Evolutionary conservation across 2,113 vertebrate genomes (phyloP).

Genomic region (Spheniscus mendiculus): DNA sequence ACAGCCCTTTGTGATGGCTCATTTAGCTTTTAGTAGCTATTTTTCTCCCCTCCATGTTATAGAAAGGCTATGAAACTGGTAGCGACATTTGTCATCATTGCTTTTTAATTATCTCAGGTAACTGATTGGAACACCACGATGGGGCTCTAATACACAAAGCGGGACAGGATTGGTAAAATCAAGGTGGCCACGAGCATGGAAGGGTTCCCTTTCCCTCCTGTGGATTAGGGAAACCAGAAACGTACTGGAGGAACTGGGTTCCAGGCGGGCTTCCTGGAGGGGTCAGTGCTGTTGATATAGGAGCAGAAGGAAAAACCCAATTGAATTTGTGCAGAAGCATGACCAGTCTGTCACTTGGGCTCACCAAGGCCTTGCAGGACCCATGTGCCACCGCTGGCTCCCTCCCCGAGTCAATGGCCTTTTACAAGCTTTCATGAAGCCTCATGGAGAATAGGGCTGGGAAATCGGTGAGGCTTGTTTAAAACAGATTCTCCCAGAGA

Average conservation of each 20-base stretch:
- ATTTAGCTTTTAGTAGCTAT: background rate
- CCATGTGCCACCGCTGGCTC: background rate
- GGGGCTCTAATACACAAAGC: background rate
- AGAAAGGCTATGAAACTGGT: background rate
- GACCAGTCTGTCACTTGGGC: background rate
- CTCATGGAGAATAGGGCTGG: constrained; percentile 54
- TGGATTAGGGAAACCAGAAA: background rate
- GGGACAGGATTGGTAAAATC: background rate
- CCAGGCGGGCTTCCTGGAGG: background rate
- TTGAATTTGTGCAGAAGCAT: background rate
- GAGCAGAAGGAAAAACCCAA: background rate
- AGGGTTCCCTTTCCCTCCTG: background rate
- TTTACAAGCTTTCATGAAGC: constrained; percentile 34
- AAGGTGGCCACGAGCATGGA: background rate
- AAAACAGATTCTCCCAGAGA: constrained; percentile 75
- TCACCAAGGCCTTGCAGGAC: background rate
- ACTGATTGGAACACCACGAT: accelerated
- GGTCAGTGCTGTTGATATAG: background rate
- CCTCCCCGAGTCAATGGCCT: background rate
- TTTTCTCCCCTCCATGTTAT: background rate
- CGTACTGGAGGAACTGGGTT: background rate
- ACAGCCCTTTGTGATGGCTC: background rate
- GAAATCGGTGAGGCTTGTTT: constrained; percentile 55
- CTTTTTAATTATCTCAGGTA: background rate
- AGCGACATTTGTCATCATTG: background rate